A percentile compares a stretch with the other conserved stretches of the same genome.
Evolutionary conservation across 2,797 vertebrate species (phyloP).

Genomic region (Cetoscarus ocellatus): DNA sequence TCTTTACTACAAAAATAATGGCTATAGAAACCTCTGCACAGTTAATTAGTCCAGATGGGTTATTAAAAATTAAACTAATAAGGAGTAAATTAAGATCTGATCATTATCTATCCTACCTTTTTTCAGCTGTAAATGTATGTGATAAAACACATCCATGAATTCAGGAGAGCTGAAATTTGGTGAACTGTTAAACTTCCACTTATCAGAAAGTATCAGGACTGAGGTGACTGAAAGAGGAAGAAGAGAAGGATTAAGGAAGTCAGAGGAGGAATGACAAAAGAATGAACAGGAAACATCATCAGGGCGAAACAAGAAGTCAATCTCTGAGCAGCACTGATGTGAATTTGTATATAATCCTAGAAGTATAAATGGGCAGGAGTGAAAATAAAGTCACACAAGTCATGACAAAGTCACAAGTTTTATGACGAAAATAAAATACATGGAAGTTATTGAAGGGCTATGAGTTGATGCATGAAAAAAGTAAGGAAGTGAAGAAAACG

Average conservation of each 20-base stretch:
- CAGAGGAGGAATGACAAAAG: background rate
- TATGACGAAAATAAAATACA: background rate
- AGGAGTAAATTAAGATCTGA: too few species aligned
- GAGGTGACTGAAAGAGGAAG: slow-evolving; percentile 36
- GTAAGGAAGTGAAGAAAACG: too few species aligned
- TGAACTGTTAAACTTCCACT: background rate
- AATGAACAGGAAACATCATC: slow-evolving; percentile 9
- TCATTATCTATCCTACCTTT: too few species aligned
- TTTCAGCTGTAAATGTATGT: too few species aligned
- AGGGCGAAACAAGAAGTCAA: slow-evolving; percentile 17
- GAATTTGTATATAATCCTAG: background rate
- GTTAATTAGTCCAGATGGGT: too few species aligned
- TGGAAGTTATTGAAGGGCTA: too few species aligned
- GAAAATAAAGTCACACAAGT: background rate
- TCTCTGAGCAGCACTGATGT: background rate
- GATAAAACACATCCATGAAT: too few species aligned
- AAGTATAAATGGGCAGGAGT: background rate
- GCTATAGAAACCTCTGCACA: too few species aligned
- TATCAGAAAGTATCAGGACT: background rate
- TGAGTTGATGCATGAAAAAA: too few species aligned
- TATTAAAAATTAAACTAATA: too few species aligned
- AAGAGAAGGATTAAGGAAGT: slow-evolving; percentile 26
- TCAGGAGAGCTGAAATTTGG: too few species aligned
- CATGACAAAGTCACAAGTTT: background rate
- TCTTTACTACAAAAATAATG: too few species aligned